Evolutionary conservation across 2,113 vertebrate genomes (phyloP), one percentile per base, ranked within the genome.

Genomic region (Salvelinus alpinus): DNA sequence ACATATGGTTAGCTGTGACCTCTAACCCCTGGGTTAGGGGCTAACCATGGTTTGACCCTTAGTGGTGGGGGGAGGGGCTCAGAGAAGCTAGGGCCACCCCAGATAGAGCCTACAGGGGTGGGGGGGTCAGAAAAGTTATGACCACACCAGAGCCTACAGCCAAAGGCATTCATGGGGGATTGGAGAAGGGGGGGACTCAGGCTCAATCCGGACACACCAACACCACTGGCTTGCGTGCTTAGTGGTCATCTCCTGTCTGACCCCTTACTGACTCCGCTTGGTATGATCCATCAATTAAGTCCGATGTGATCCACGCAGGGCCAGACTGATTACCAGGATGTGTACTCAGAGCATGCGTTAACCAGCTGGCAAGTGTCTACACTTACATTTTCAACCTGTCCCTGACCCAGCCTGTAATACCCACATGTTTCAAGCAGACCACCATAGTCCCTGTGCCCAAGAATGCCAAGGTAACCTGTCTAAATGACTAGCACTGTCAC

Each of bases 1-100:
- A 81, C 84, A 77, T 83, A 73, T 84, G 83, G 70, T 78, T 57
- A 76, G 72, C 72, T 44, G 51, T 31, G 88, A 87, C 82, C 85
- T 60, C 27, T 59, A 14, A 14, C 24, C 29, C 9, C 48, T 20
- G 66, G 60, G 44, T 72, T 44, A 71, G 66, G 73, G 72, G 62
- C 71, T 67, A 67, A n/a, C 62, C 25, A 80, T 57, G 64, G 20
- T 54, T 64, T 48, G 78, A 71, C 12, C 60, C 62, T 44, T n/a
- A 54, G n/a, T 44, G 16, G 16, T n/a, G 59, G 59, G 18, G 59
- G 8, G 5, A 14, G 54, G 0, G 20, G 54, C 54, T 57, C 13
- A 57, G 38, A 44, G 38, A 44, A 44, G 9, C 38, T 44, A 44
- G 38, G 54, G 18, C 38, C 38, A 44, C 9, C 38, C 38, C 38